Evolutionary conservation across 2,888 invertebrate species (phyloP), one percentile per base, ranked within the genome.

Genomic region (Ecdyonurus torrentis): DNA sequence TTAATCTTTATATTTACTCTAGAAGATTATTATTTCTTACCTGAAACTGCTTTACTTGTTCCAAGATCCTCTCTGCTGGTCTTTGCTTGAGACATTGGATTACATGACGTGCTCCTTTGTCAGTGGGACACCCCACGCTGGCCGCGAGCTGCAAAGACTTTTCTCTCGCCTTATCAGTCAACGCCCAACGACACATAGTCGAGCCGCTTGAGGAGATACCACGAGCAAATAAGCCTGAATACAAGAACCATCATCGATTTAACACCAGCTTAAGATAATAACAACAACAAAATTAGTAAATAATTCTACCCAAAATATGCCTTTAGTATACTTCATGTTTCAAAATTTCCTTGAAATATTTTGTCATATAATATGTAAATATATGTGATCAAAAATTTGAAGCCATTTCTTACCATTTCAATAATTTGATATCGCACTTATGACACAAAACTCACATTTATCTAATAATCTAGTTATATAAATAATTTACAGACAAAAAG

Each of bases 191-290:
- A 63, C 81, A 76, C 19, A 88, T 76, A 0, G 85, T 81, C 1
- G 82, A 78, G 0, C 89, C 89, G 69, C 89, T 89, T 71, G 82
- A 80, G 0, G 87, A 86, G 61, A 85, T 81, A 15, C 84, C 86
- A 24, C 80, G 74, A 66, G 78, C 72, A 70, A 84, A 84, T n/a
- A 80, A 74, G 15, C 80, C 83, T 81, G 52, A 0, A 58, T 37
- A 37, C 19, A 2, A 18, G 3, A 25, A 25, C 25, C 20, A 3
- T 20, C 18, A n/a, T n/a, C n/a, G n/a, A n/a, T n/a, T n/a, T n/a
- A n/a, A n/a, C n/a, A n/a, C n/a, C n/a, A n/a, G n/a, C n/a, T n/a
- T n/a, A n/a, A n/a, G n/a, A n/a, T n/a, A n/a, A n/a, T n/a, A n/a
- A n/a, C n/a, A n/a, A n/a, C n/a, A n/a, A n/a, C n/a, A n/a, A n/a